Base-by-base conservation (phyloP, 2,888 invertebrate species). In the Myopa tessellatipennis region DNA sequence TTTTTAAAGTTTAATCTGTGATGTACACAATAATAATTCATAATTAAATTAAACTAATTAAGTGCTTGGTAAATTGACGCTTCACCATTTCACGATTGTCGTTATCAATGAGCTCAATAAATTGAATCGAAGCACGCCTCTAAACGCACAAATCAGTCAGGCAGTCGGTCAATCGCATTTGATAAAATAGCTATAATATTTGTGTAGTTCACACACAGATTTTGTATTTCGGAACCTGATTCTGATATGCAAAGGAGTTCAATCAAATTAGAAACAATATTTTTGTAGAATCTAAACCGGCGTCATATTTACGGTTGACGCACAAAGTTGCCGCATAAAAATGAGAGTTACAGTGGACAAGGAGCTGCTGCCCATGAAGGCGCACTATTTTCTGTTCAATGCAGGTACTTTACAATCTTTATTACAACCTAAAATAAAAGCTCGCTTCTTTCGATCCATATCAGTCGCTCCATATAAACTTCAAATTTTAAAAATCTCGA, bases 371-470 rank as follows among this genome's bases (percentile, higher is more conserved):
- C 95, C 96, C 14, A 93, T 97, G 87, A 97, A 97, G 89, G 94
- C 93, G 1, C 97, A 96, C 90, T 97, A 93, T 89, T 96, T 97
- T 88, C 90, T 96, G 75, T 96, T 94, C 85, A 95, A 95, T 92
- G 96, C 95, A 87, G 96, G 96, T 96, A 90, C 91, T 90, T 85
- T 36, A 55, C 6, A 45, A 45, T 3, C 10, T 45, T 8, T 8
- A 45, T 8, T 45, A 45, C 45, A 10, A 45, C 26, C 26, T 26
- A 45, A 45, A 45, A 45, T 45, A 2, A 45, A 1, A 3, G 10
- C 10, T 8, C 6, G 6, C 10, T 45, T 10, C 45, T 45, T 45
- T 8, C 45, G 3, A 45, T 6, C 45, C 10, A 10, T 4, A 8
- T 40, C 8, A 40, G 4, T 40, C 40, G n/a, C n/a, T n/a, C n/a